phyloP scores from a whole-genome alignment of 2,797 vertebrate species.

The Chiroxiphia lanceolata region DNA sequence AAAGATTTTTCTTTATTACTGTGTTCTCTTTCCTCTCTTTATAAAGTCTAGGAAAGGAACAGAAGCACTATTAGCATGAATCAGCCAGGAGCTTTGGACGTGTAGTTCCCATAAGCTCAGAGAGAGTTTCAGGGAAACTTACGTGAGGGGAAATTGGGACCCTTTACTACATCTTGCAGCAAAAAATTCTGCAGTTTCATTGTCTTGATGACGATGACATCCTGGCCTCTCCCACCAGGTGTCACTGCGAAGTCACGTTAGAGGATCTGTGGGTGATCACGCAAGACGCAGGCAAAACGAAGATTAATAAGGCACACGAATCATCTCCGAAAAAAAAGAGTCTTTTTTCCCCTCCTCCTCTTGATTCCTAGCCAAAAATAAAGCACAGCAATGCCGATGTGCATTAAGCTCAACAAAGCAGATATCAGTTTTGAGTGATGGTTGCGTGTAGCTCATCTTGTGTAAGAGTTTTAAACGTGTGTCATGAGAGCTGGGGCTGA shows the following conservation, averaged over 20 bases:
- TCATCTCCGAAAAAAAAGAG: neutral
- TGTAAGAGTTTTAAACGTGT: neutral
- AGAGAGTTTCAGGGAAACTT: neutral
- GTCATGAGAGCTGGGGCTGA: neutral
- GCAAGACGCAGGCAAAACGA: neutral
- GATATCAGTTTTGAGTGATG: neutral
- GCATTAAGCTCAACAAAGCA: neutral
- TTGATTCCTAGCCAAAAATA: neutral
- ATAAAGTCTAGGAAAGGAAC: neutral
- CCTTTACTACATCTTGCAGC: neutral
- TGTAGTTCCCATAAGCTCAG: neutral
- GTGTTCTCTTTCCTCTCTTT: neutral
- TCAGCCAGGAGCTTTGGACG: neutral
- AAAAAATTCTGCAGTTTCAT: conserved; percentile 43
- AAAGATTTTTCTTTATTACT: conserved; percentile 1
- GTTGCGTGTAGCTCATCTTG: neutral
- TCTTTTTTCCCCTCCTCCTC: neutral
- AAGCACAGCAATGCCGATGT: neutral
- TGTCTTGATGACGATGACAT: conserved; percentile 24
- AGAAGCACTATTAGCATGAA: conserved; percentile 5
- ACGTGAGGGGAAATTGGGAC: neutral
- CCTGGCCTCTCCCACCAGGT: conserved; percentile 58
- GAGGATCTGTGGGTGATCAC: neutral
- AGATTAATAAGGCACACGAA: neutral
- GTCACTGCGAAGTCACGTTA: conserved; percentile 39